Percentiles rank a stretch among this genome's conserved stretches.
phyloP scores from a whole-genome alignment of 2,797 vertebrate genomes.

The Phataginus tricuspis region DNA sequence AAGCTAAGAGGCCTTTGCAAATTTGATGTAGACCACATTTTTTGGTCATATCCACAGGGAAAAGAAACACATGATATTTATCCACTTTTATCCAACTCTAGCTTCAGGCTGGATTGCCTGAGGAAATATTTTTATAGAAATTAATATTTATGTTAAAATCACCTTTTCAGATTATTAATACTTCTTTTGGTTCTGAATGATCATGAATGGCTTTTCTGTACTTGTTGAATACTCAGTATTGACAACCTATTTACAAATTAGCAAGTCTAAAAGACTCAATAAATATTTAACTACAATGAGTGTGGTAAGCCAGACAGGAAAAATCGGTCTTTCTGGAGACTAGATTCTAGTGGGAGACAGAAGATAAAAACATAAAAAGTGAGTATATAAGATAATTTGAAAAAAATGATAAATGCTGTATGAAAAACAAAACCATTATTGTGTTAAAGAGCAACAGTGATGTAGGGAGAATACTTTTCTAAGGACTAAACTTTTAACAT shows the following conservation, averaged over 20 bases:
- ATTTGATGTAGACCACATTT: neutral
- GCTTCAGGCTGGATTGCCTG: neutral
- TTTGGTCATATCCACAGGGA: neutral
- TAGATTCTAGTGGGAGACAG: neutral
- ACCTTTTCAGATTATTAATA: neutral
- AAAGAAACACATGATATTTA: neutral
- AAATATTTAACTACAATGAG: neutral
- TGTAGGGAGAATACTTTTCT: neutral
- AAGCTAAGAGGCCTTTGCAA: neutral
- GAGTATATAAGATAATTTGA: neutral
- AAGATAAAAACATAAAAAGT: constrained; percentile 25
- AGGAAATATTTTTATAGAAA: constrained; percentile 3
- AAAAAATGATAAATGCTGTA: neutral
- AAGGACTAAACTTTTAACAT: neutral
- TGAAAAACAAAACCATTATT: neutral
- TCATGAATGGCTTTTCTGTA: neutral
- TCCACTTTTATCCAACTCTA: neutral
- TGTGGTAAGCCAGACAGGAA: neutral
- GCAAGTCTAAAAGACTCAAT: neutral
- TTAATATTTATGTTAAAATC: neutral
- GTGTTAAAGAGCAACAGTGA: neutral
- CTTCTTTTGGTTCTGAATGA: neutral
- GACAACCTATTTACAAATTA: neutral
- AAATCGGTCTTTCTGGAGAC: neutral
- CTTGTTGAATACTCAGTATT: neutral